Conservation (phyloP, 2,888 invertebrate genomes). For the Cryptocephalus moraei region DNA sequence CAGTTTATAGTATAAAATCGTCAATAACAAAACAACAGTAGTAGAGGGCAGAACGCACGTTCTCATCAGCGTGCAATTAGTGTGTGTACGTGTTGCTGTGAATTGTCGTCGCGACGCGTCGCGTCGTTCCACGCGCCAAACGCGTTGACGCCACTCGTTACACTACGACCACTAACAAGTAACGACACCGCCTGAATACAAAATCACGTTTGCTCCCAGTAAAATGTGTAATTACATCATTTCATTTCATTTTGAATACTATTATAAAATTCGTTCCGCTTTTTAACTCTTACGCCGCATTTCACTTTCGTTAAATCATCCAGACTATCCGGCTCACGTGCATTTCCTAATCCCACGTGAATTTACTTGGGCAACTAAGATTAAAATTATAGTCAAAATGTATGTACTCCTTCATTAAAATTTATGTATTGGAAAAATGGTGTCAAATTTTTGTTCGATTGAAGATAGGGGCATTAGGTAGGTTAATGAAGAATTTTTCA, state of each 20-base stretch:
- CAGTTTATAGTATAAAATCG: constrained; percentile 28
- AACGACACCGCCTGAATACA: constrained; percentile 34
- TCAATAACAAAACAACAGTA: constrained; percentile 27
- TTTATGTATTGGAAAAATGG: no score
- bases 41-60: constrained; percentile 29
- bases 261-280: constrained; percentile 25
- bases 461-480: no score
- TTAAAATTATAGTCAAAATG: no score
- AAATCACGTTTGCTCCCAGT: constrained; percentile 31
- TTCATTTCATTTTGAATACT: constrained; percentile 28
- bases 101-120: constrained; percentile 25
- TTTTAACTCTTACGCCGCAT: constrained; percentile 14
- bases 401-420: no score
- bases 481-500: no score
- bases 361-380: not conserved
- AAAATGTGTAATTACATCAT: constrained; percentile 36
- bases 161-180: constrained; percentile 31
- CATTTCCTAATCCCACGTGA: not conserved
- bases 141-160: constrained; percentile 12
- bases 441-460: no score
- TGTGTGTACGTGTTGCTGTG: constrained; percentile 35
- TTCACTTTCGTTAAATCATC: constrained; percentile 18
- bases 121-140: constrained; percentile 13
- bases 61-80: constrained; percentile 23
- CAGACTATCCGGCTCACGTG: constrained; percentile 1